phyloP scores from a whole-genome alignment of 2,797 vertebrate species.

The Siniperca scherzeri region DNA sequence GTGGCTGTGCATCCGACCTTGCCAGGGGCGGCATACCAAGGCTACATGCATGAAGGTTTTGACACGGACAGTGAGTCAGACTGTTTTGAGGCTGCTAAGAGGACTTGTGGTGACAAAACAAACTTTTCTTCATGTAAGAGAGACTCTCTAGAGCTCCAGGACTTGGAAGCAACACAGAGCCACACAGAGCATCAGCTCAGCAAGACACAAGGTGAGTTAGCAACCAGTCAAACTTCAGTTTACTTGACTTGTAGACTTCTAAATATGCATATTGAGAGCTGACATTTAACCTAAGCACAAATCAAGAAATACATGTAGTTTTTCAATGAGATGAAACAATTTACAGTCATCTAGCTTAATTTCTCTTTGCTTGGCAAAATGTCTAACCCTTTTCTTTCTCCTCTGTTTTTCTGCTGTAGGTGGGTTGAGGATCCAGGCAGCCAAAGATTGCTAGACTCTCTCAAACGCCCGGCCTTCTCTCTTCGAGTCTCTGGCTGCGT shows the following conservation, averaged over 20 bases:
- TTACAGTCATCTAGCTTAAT: background rate
- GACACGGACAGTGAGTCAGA: conserved; percentile 85
- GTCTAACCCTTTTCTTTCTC: conserved; percentile 46
- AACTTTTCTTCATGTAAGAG: conserved; percentile 79
- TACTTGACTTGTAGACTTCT: background rate
- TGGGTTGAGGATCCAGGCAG: conserved; percentile 83
- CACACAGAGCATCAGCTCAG: conserved; percentile 74
- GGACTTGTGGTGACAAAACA: conserved; percentile 78
- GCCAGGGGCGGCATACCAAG: conserved; percentile 90
- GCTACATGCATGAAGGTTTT: conserved; percentile 89
- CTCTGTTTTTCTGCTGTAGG: conserved; percentile 74
- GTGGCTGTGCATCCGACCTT: conserved; percentile 93
- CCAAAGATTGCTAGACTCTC: conserved; percentile 87
- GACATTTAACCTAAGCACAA: background rate
- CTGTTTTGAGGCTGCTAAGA: conserved; percentile 85
- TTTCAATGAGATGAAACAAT: background rate
- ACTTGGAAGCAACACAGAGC: conserved; percentile 82
- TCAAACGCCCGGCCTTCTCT: conserved; percentile 41
- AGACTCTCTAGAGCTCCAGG: conserved; percentile 89
- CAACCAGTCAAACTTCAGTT: too few species aligned
- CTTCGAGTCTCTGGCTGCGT: conserved; percentile 71
- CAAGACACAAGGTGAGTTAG: conserved; percentile 82
- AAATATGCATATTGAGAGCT: background rate
- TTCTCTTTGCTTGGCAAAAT: background rate
- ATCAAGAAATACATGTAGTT: background rate